These are phyloP conservation scores for Acrocyrtus sp. DNA, from an alignment of 2,888 invertebrate genomes.

Conservation along the genomic window DNA sequence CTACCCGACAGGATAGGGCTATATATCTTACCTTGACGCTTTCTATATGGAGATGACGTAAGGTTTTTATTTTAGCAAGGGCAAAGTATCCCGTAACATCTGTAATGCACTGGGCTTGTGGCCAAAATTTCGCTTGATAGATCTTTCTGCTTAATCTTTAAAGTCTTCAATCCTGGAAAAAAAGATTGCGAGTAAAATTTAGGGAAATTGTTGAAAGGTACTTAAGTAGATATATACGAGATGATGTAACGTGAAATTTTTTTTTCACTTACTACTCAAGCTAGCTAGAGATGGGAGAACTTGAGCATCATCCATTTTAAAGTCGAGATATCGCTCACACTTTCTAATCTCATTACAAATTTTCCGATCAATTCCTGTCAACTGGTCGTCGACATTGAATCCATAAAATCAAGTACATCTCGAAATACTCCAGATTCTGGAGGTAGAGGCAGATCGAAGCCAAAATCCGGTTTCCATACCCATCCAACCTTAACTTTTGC, in stretches of 20 bases:
- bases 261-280: slow-evolving; percentile 41
- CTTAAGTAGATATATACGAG: not conserved
- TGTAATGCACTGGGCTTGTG: slow-evolving; percentile 55
- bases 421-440: slow-evolving; percentile 47
- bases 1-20: too few relatives aligned
- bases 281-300: slow-evolving; percentile 43
- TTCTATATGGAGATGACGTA: slow-evolving; percentile 49
- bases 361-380: slow-evolving; percentile 52
- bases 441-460: slow-evolving; percentile 51
- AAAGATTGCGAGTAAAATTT: too few relatives aligned
- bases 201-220: not conserved
- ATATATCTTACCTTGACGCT: slow-evolving; percentile 47
- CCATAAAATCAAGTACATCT: slow-evolving; percentile 56
- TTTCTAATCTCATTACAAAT: slow-evolving; percentile 38
- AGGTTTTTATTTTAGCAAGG: slow-evolving; percentile 42
- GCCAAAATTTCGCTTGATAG: slow-evolving; percentile 56
- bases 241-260: too few relatives aligned
- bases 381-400: slow-evolving; percentile 56
- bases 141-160: slow-evolving; percentile 54
- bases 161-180: slow-evolving; percentile 32
- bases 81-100: slow-evolving; percentile 50
- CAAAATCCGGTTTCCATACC: slow-evolving; percentile 54
- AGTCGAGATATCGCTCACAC: slow-evolving; percentile 22
- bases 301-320: slow-evolving; percentile 28
- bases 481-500: slow-evolving; percentile 45